phyloP scores from a whole-genome alignment of 2,113 vertebrate genomes.

The Sinocyclocheilus grahami region DNA sequence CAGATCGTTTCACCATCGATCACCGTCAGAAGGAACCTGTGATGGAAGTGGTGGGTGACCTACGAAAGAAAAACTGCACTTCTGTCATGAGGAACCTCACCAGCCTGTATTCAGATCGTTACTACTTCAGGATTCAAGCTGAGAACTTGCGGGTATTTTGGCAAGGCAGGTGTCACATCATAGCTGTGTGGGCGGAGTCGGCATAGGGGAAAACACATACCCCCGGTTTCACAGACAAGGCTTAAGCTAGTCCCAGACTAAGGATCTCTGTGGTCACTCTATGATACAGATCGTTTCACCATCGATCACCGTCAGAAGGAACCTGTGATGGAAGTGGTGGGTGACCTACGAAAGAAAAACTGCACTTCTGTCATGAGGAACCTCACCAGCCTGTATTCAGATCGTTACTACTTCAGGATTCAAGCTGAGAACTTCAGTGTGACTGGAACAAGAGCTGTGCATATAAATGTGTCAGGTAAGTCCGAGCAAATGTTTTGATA shows the following conservation, averaged over 20 bases:
- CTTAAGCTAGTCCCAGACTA: too few relatives aligned
- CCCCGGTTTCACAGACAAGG: too few relatives aligned
- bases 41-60: slow-evolving; percentile 42
- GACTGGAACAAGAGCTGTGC: neutral
- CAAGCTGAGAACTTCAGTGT: neutral
- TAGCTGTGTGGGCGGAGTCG: too few relatives aligned
- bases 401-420: slow-evolving; percentile 45
- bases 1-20: slow-evolving; percentile 7
- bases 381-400: slow-evolving; percentile 21
- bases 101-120: slow-evolving; percentile 30
- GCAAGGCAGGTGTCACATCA: too few relatives aligned
- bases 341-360: slow-evolving; percentile 43
- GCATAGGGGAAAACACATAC: too few relatives aligned
- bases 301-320: neutral
- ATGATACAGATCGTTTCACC: slow-evolving; percentile 1
- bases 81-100: slow-evolving; percentile 37
- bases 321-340: slow-evolving; percentile 27
- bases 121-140: slow-evolving; percentile 42
- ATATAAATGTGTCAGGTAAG: too few relatives aligned
- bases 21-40: neutral
- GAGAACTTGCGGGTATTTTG: too few relatives aligned
- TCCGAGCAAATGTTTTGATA: too few relatives aligned
- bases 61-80: slow-evolving; percentile 47
- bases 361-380: slow-evolving; percentile 49
- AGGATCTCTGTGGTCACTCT: slow-evolving; percentile 12